phyloP scores from a whole-genome alignment of 1,140 invertebrate genomes.

The Octopus bimaculoides region DNA sequence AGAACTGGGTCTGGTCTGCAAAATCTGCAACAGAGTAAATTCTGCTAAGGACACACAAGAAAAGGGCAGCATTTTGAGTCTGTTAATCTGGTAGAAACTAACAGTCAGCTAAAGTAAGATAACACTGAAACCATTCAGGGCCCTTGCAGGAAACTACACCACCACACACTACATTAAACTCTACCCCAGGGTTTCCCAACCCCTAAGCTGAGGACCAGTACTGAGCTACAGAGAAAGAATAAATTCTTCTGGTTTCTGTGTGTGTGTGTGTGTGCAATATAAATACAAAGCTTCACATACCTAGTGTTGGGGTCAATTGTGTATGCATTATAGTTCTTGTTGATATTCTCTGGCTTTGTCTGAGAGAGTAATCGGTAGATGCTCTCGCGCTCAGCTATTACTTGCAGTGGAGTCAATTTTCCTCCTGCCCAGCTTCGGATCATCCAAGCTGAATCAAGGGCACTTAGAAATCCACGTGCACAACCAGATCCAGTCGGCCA shows the following conservation, averaged over 20 bases:
- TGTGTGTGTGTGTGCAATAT: neutral
- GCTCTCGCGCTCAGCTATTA: slow-evolving; percentile 90
- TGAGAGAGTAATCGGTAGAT: slow-evolving; percentile 88
- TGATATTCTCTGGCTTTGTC: slow-evolving; percentile 93
- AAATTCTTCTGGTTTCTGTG: neutral
- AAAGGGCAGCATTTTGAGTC: no score
- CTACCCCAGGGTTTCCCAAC: no score
- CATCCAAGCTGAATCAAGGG: slow-evolving; percentile 94
- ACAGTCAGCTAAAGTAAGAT: no score
- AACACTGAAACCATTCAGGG: no score
- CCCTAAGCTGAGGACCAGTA: no score
- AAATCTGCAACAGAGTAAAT: no score
- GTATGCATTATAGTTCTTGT: slow-evolving; percentile 82
- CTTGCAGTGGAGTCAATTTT: slow-evolving; percentile 55
- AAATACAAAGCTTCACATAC: slow-evolving; percentile 26
- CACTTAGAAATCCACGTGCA: slow-evolving; percentile 93
- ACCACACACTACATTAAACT: no score
- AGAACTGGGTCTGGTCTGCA: no score
- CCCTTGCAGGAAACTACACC: no score
- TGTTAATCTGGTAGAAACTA: no score
- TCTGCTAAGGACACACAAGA: no score
- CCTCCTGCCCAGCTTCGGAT: slow-evolving; percentile 78
- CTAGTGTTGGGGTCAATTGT: slow-evolving; percentile 83
- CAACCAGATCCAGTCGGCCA: slow-evolving; percentile 98
- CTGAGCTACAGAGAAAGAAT: no score